Conservation (phyloP, 1,140 invertebrate genomes). For the Drosophila sturtevanti region DNA sequence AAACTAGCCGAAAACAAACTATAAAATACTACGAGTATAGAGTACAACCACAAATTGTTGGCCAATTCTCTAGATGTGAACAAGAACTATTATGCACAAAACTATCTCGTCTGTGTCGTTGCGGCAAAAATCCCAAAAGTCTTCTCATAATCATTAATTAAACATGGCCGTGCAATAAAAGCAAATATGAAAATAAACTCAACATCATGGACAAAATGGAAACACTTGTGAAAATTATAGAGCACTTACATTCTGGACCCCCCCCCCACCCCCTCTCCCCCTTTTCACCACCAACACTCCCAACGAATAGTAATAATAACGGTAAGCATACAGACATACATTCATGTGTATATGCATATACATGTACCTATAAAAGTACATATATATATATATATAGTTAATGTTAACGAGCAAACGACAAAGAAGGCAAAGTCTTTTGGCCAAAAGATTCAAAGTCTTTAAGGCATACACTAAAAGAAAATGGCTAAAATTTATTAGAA, state of each 20-base stretch:
- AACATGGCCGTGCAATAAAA: conserved; percentile 46
- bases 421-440: background rate
- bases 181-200: conserved; percentile 34
- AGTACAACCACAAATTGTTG: background rate
- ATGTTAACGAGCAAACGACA: background rate
- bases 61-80: background rate
- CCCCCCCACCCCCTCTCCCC: conserved; percentile 20
- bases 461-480: background rate
- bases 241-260: conserved; percentile 43
- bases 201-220: conserved; percentile 44
- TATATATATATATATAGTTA: background rate
- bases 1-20: too few relatives aligned
- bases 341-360: background rate
- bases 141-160: conserved; percentile 50
- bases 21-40: too few relatives aligned
- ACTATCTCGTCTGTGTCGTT: background rate
- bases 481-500: too few relatives aligned
- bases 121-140: background rate
- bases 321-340: conserved; percentile 39
- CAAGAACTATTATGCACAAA: background rate
- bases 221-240: conserved; percentile 61
- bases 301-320: conserved; percentile 37
- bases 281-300: too few relatives aligned
- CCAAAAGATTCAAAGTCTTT: background rate
- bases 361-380: too few relatives aligned